phyloP scores from a whole-genome alignment of 53 echinoderm and acorn worm genomes.

The Echinometra lucunter region DNA sequence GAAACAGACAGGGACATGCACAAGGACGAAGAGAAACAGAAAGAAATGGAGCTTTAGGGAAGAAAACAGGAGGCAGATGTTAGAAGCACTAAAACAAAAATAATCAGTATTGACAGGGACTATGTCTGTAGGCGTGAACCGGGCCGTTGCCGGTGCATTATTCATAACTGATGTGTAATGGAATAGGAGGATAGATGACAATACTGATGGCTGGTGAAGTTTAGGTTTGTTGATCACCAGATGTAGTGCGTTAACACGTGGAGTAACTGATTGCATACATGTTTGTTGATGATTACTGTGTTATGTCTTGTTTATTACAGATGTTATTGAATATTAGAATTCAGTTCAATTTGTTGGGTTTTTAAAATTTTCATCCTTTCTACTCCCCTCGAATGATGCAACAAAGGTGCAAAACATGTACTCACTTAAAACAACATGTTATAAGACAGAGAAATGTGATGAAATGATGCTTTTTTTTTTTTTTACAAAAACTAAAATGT shows the following conservation, averaged over 20 bases:
- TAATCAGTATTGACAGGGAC: conserved; percentile 43
- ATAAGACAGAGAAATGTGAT: too few relatives aligned
- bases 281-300: neutral
- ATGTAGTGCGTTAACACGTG: neutral
- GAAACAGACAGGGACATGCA: neutral
- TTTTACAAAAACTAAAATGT: too few relatives aligned
- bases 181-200: neutral
- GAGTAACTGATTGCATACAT: neutral
- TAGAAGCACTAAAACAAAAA: conserved; percentile 31
- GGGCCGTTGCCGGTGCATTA: conserved; percentile 29
- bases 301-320: neutral
- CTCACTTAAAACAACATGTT: too few relatives aligned
- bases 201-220: neutral
- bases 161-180: conserved; percentile 44
- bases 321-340: neutral
- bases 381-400: neutral
- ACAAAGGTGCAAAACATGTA: too few relatives aligned
- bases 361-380: neutral
- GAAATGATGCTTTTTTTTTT: too few relatives aligned
- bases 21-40: neutral
- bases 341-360: neutral
- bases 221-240: neutral
- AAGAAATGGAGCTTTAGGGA: neutral
- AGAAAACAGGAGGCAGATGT: conserved; percentile 43
- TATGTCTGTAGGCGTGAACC: conserved; percentile 28